Evolutionary conservation across 2,113 vertebrate species (phyloP), one percentile per base, ranked within the genome.

Genomic region (Silurus meridionalis): DNA sequence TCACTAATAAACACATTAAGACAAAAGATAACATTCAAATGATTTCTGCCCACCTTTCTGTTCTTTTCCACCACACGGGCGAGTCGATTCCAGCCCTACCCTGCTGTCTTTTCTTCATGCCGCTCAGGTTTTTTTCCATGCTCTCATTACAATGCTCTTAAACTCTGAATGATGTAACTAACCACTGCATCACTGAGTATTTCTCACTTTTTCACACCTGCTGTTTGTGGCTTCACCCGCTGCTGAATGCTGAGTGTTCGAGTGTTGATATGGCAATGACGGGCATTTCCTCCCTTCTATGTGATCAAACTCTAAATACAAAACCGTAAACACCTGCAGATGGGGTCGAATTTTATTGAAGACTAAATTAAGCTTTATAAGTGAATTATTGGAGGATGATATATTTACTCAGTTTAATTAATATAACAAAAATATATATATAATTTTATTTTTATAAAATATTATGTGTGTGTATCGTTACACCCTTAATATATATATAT

Each of bases 151-250:
- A 3, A 23, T 74, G 71, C 3, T 8, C 9, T 52, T 75, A 23
- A 4, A 75, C 46, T 8, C 71, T n/a, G 48, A 75, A 52, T 75
- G 19, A 50, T 4, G 46, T 52, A 10, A 52, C 48, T 52, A 52
- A 75, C 72, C 72, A 75, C 72, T 17, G 0, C 55, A 58, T 53
- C n/a, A 4, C 23, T 57, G n/a, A 57, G 50, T 28, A 15, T 58
- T 57, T 79, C 53, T 79, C 53, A 79, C 74, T 78, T 77, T 77
- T 77, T 77, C 77, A 58, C 77, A 79, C 77, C 11, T 79, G 2
- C 23, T 28, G 23, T 79, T 23, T 79, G 77, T 79, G 53, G n/a
- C n/a, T 79, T 57, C 55, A 79, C 53, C 53, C 2, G 23, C 75
- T 77, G 6, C 52, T 15, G 25, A 25, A 0, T 55, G 7, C 10